These are phyloP conservation scores for Drosophila trapezifrons DNA, from an alignment of 1,140 invertebrate genomes.

Conservation along the genomic window DNA sequence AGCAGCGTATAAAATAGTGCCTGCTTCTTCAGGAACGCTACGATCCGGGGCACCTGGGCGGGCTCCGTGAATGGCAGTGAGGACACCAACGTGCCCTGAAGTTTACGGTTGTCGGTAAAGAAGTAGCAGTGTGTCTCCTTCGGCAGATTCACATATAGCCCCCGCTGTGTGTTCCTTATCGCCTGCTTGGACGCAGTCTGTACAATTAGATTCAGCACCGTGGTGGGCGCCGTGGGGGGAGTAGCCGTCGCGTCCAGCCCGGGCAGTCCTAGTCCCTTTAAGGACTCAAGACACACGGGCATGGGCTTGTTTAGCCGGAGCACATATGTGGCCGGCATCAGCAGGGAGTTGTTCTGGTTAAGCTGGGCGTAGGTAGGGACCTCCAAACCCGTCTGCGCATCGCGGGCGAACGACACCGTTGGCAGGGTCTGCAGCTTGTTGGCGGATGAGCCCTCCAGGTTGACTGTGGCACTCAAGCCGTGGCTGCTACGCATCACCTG, in stretches of 20 bases:
- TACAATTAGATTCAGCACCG: constrained; percentile 71
- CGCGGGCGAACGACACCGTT: constrained; percentile 90
- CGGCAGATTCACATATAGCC: constrained; percentile 90
- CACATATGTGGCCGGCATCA: constrained; percentile 95
- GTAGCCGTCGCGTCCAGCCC: constrained; percentile 18
- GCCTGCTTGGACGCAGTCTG: constrained; percentile 67
- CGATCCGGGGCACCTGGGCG: constrained; percentile 94
- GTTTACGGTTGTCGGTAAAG: constrained; percentile 91
- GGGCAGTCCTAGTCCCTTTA: constrained; percentile 49
- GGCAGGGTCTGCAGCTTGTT: constrained; percentile 94
- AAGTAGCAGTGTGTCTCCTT: constrained; percentile 98
- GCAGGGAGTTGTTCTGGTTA: constrained; percentile 92
- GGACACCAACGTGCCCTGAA: constrained; percentile 91
- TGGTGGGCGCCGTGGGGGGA: constrained; percentile 33
- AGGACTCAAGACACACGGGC: constrained; percentile 86
- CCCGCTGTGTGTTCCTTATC: constrained; percentile 65
- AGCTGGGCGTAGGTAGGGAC: constrained; percentile 92
- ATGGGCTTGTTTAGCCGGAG: constrained; percentile 94
- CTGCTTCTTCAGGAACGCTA: constrained; percentile 94
- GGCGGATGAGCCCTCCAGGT: constrained; percentile 94
- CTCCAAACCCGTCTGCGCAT: constrained; percentile 89
- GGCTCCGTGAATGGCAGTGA: constrained; percentile 97
- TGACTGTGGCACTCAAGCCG: constrained; percentile 94
- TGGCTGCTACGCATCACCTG: constrained; percentile 62
- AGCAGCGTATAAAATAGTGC: constrained; percentile 95